Conservation (phyloP, 2,888 invertebrate species). For the Brenthis hecate region DNA sequence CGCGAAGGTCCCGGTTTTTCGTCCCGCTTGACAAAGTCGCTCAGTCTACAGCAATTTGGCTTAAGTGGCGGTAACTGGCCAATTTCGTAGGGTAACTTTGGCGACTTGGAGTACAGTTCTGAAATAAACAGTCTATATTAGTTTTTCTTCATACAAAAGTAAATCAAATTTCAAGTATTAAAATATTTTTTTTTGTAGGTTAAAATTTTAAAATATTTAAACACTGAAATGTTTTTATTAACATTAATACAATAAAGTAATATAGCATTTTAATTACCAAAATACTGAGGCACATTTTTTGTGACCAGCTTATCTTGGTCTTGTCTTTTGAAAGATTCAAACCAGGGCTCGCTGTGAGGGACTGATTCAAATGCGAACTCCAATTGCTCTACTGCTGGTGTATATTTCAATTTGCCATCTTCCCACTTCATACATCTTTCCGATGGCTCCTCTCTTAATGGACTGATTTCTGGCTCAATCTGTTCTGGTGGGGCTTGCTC, state of each 20-base stretch:
- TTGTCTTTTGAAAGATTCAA: slow-evolving; percentile 88
- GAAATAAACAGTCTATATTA: slow-evolving; percentile 52
- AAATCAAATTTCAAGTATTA: not conserved
- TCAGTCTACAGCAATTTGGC: slow-evolving; percentile 78
- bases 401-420: slow-evolving; percentile 70
- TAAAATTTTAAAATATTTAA: slow-evolving; percentile 21
- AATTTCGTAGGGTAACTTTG: slow-evolving; percentile 89
- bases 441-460: slow-evolving; percentile 59
- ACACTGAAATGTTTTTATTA: not conserved
- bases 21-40: slow-evolving; percentile 72
- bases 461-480: slow-evolving; percentile 49
- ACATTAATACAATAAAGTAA: slow-evolving; percentile 14
- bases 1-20: slow-evolving; percentile 68
- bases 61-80: slow-evolving; percentile 84
- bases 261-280: slow-evolving; percentile 66
- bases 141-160: not conserved
- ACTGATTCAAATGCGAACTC: slow-evolving; percentile 89
- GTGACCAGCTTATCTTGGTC: slow-evolving; percentile 86
- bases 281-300: slow-evolving; percentile 82
- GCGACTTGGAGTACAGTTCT: slow-evolving; percentile 83
- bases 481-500: slow-evolving; percentile 33
- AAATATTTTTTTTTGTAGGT: not conserved
- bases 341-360: slow-evolving; percentile 90
- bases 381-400: slow-evolving; percentile 82
- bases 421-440: slow-evolving; percentile 76